Base-by-base conservation (phyloP, 2,888 invertebrate genomes). In the Tachina lurida region DNA sequence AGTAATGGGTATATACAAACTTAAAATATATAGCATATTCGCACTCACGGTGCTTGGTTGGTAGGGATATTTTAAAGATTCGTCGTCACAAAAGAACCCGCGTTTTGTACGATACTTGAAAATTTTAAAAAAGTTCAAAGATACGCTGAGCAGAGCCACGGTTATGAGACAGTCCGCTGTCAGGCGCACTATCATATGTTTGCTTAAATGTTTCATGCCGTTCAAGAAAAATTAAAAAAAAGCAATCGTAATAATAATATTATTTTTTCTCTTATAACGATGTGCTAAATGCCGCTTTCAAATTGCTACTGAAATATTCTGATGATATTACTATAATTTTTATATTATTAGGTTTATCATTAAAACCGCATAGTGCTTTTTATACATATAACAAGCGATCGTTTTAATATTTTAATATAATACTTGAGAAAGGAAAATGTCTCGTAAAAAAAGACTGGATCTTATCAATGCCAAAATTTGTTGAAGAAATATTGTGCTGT, bases 71-170 rank as follows among this genome's bases (percentile, higher is more conserved):
- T 88, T 90, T 12, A 91, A 65, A 0, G 89, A 65, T 45, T 89
- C 88, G 62, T 91, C 90, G 58, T 88, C 79, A 39, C 90, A 91
- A 73, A 89, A 90, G 86, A 91, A 91, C 0, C 91, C 91, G 1
- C 89, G 89, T 31, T 88, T 87, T 1, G 88, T 88, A 3, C 87
- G 45, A 0, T 58, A 1, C 1, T 54, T 71, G 45, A 49, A 73
- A 15, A 76, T 41, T 65, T 54, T 73, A 7, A 12, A 67, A 15
- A 82, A 31, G 15, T 68, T 79, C 2, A 56, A n/a, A 1, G 75
- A 22, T 3, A 83, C 0, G 2, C 10, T 9, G 7, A 82, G 15
- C 17, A 86, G n/a, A 1, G 47, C 10, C 7, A 65, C 13, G 0
- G 75, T 65, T 10, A 76, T 13, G 0, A 79, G 0, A 7, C 70